phyloP scores from a whole-genome alignment of 2,888 invertebrate genomes.

The Euplagia quadripunctaria region DNA sequence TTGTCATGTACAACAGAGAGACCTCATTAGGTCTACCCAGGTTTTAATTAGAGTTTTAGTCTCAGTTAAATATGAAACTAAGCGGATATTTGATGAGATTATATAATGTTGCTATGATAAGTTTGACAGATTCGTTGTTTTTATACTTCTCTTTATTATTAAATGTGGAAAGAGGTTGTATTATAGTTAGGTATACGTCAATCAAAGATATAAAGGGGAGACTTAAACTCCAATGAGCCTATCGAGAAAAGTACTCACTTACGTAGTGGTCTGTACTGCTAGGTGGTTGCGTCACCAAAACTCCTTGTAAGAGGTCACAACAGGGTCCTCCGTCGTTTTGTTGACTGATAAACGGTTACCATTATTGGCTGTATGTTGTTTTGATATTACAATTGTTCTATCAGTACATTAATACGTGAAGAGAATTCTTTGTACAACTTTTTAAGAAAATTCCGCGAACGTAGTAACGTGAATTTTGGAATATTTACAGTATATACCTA shows the following conservation, averaged over 20 bases:
- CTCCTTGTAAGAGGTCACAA: background rate
- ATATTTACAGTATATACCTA: no score
- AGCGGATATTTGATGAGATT: constrained; percentile 56
- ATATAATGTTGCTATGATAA: constrained; percentile 21
- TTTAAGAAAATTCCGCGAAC: no score
- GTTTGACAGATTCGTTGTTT: background rate
- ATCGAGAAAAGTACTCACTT: background rate
- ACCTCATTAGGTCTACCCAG: constrained; percentile 78
- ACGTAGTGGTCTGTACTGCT: background rate
- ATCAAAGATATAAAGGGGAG: background rate
- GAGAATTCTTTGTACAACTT: no score
- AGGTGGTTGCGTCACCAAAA: background rate
- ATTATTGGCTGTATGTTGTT: no score
- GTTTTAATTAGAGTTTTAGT: constrained; percentile 81
- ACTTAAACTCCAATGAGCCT: background rate
- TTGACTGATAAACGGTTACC: no score
- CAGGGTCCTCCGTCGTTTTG: no score
- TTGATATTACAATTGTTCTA: background rate
- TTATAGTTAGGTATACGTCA: background rate
- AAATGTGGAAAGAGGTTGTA: background rate
- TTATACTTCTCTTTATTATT: background rate
- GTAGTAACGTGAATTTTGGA: no score
- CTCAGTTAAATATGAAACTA: constrained; percentile 53
- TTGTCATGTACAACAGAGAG: constrained; percentile 78
- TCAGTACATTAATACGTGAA: no score